Evolutionary conservation across 2,888 invertebrate species (phyloP).

Genomic region (Pseudolycoriella hygida): DNA sequence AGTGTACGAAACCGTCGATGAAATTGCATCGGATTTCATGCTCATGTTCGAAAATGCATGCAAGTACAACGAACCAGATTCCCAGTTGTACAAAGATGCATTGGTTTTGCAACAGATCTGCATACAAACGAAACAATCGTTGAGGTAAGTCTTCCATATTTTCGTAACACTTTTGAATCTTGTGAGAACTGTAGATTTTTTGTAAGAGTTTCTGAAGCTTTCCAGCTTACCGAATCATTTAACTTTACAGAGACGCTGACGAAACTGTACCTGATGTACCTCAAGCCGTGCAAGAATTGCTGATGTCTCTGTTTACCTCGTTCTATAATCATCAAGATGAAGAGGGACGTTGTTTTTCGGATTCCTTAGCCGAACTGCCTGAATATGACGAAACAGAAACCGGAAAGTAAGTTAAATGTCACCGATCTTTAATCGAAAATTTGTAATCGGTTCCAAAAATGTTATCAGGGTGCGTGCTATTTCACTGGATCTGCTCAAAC

Average conservation of each 20-base stretch:
- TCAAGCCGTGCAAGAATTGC: slow-evolving; percentile 76
- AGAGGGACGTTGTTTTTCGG: slow-evolving; percentile 90
- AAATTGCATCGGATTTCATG: slow-evolving; percentile 73
- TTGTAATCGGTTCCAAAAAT: slow-evolving; percentile 8
- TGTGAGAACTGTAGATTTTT: slow-evolving; percentile 5
- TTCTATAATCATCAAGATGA: slow-evolving; percentile 94
- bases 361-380: slow-evolving; percentile 85
- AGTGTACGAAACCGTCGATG: slow-evolving; percentile 65
- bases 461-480: slow-evolving; percentile 53
- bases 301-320: slow-evolving; percentile 78
- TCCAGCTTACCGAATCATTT: no score
- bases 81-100: slow-evolving; percentile 93
- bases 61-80: slow-evolving; percentile 94
- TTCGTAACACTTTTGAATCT: not conserved
- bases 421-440: slow-evolving; percentile 7
- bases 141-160: slow-evolving; percentile 38
- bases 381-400: slow-evolving; percentile 66
- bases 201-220: no score
- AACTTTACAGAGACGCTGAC: slow-evolving; percentile 43
- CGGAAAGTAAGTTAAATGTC: slow-evolving; percentile 33
- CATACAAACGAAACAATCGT: slow-evolving; percentile 75
- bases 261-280: slow-evolving; percentile 80
- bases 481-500: slow-evolving; percentile 83
- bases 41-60: slow-evolving; percentile 94
- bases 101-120: slow-evolving; percentile 80